Evolutionary conservation across 2,888 invertebrate species (phyloP).

Genomic region (Chloromyia formosa): DNA sequence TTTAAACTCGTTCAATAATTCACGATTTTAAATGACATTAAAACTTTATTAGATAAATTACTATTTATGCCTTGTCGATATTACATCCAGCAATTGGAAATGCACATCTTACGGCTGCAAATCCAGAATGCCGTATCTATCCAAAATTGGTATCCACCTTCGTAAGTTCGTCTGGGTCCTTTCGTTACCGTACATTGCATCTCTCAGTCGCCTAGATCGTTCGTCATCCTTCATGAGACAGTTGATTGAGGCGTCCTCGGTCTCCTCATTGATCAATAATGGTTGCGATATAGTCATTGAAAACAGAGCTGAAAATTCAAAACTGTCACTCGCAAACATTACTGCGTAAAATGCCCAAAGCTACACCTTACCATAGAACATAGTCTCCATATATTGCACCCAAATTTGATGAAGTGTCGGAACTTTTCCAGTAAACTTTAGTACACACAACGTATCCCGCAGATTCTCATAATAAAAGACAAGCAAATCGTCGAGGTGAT

Average conservation of each 20-base stretch:
- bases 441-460: constrained; percentile 54
- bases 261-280: constrained; percentile 58
- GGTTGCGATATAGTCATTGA: constrained; percentile 59
- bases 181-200: constrained; percentile 57
- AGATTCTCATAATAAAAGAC: constrained; percentile 57
- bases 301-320: constrained; percentile 55
- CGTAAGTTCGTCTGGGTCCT: constrained; percentile 58
- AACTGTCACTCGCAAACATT: background rate
- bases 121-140: constrained; percentile 59
- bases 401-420: constrained; percentile 58
- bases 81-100: no score
- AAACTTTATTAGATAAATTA: no score
- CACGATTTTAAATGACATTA: no score
- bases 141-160: constrained; percentile 58
- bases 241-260: constrained; percentile 60
- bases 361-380: constrained; percentile 48
- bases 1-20: no score
- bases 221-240: constrained; percentile 60
- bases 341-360: no score
- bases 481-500: constrained; percentile 59
- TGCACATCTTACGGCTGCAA: no score
- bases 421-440: constrained; percentile 55
- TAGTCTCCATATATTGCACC: constrained; percentile 56
- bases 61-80: no score
- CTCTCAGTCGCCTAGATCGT: constrained; percentile 58